phyloP scores from a whole-genome alignment of 2,797 vertebrate species.

The Enteromius paludinosus region DNA sequence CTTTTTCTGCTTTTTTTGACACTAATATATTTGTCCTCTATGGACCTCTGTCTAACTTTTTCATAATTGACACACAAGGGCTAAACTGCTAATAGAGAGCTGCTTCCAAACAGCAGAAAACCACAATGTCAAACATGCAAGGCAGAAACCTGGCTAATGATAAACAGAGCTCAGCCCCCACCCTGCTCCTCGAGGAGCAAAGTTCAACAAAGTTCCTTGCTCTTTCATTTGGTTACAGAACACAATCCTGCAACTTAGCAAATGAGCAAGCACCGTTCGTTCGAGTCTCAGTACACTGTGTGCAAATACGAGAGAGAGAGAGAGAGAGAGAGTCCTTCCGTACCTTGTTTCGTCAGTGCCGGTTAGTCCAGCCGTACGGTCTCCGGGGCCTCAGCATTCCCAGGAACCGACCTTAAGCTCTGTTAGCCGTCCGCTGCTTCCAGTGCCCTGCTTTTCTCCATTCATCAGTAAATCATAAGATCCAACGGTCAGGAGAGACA shows the following conservation, averaged over 20 bases:
- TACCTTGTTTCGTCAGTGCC: conserved; percentile 76
- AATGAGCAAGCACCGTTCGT: not conserved
- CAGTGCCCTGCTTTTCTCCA: conserved; percentile 62
- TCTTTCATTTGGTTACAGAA: conserved; percentile 32
- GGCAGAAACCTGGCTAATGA: conserved; percentile 54
- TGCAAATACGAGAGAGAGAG: not conserved
- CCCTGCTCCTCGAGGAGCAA: conserved; percentile 64
- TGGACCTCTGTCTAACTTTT: not conserved
- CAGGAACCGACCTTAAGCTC: conserved; percentile 69
- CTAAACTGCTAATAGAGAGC: not conserved
- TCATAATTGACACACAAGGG: not conserved
- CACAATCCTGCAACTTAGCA: conserved; percentile 19
- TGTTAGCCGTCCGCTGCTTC: conserved; percentile 62
- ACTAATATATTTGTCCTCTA: not conserved
- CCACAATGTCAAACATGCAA: conserved; percentile 5
- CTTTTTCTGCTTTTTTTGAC: not conserved
- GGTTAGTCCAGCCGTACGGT: conserved; percentile 74
- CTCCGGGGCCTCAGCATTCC: conserved; percentile 74
- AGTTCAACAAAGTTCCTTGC: conserved; percentile 67
- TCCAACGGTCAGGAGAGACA: conserved; percentile 60
- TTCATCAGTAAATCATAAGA: conserved; percentile 49
- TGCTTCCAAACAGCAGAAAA: conserved; percentile 21
- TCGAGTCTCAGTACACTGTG: not conserved
- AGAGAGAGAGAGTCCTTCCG: conserved; percentile 14
- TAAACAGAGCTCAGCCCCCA: conserved; percentile 60